phyloP scores from a whole-genome alignment of 2,888 invertebrate species.

The Drosophila quinaria region DNA sequence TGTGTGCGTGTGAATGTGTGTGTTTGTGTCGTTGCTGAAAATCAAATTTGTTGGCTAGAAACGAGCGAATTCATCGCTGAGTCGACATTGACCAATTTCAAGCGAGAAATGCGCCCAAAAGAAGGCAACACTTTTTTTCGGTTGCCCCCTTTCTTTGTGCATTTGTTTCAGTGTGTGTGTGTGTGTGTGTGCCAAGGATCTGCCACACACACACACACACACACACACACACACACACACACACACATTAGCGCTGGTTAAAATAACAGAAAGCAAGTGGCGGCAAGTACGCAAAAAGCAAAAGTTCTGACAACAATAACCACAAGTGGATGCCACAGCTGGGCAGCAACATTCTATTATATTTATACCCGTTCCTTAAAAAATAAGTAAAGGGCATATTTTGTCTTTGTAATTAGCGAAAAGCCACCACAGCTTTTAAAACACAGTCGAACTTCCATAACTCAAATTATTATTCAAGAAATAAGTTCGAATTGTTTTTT shows the following conservation, averaged over 20 bases:
- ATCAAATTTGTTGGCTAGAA: conserved; percentile 31
- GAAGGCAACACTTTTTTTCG: conserved; percentile 38
- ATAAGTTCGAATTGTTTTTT: too few relatives aligned
- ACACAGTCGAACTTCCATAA: too few relatives aligned
- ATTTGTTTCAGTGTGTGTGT: neutral
- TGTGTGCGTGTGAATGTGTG: neutral
- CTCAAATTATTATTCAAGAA: too few relatives aligned
- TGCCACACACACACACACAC: conserved; percentile 18
- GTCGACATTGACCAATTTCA: conserved; percentile 27
- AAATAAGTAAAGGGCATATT: too few relatives aligned
- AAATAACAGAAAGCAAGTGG: conserved; percentile 66
- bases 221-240: conserved; percentile 10
- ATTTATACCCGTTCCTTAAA: too few relatives aligned
- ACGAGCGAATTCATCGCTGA: conserved; percentile 12
- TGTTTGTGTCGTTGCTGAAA: conserved; percentile 11
- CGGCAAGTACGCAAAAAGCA: conserved; percentile 58
- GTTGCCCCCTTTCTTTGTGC: conserved; percentile 9
- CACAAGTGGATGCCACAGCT: conserved; percentile 80
- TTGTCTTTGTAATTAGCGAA: too few relatives aligned
- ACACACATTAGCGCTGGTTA: conserved; percentile 63
- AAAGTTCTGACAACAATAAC: conserved; percentile 78
- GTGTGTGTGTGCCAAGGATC: conserved; percentile 7
- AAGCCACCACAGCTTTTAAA: too few relatives aligned
- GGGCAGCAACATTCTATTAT: conserved; percentile 47
- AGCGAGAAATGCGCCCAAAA: conserved; percentile 37